phyloP scores from a whole-genome alignment of 2,888 invertebrate genomes.

The Hipparchia sbordonii region DNA sequence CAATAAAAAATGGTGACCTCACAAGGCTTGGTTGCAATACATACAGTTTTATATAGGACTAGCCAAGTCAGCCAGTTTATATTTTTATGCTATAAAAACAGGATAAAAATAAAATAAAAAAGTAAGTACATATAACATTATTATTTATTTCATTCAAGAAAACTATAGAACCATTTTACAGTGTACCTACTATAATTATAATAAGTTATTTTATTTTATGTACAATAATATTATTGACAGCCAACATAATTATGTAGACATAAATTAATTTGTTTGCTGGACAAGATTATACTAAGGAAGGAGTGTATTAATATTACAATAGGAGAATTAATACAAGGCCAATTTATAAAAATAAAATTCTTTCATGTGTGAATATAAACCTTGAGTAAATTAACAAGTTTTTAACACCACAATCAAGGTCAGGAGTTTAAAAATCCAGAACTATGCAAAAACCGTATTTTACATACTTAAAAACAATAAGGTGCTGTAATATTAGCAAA shows the following conservation, averaged over 20 bases:
- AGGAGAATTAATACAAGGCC: not conserved
- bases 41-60: too few species aligned
- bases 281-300: conserved; percentile 12
- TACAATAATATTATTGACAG: conserved; percentile 50
- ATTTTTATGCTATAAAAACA: too few species aligned
- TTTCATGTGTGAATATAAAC: conserved; percentile 1
- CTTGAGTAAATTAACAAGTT: conserved; percentile 10
- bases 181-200: conserved; percentile 56
- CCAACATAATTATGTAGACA: conserved; percentile 41
- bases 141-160: conserved; percentile 68
- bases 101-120: conserved; percentile 10
- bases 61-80: too few species aligned
- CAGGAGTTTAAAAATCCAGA: not conserved
- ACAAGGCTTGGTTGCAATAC: too few species aligned
- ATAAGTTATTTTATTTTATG: conserved; percentile 53
- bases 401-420: not conserved
- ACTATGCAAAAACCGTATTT: conserved; percentile 2
- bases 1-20: too few species aligned
- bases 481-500: conserved; percentile 29
- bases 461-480: conserved; percentile 17
- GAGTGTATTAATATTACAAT: not conserved
- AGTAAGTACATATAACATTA: conserved; percentile 53
- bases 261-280: conserved; percentile 40
- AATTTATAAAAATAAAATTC: not conserved
- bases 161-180: conserved; percentile 68